phyloP scores from a whole-genome alignment of 2,888 invertebrate genomes.

The Polymixis lichenea region DNA sequence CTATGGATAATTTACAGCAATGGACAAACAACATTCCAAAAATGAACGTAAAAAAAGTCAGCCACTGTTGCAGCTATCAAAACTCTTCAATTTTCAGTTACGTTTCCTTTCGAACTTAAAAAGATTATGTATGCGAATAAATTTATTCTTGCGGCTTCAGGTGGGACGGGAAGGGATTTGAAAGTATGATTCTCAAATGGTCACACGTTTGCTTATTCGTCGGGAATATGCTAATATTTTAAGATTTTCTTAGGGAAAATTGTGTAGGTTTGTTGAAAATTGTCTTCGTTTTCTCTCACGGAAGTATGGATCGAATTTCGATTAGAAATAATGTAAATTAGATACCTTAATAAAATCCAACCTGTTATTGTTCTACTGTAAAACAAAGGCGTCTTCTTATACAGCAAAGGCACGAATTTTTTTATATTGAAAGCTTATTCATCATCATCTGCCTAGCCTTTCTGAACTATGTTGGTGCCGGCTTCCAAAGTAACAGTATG shows the following conservation, averaged over 20 bases:
- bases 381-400: no score
- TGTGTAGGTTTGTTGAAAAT: constrained; percentile 41
- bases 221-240: constrained; percentile 63
- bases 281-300: constrained; percentile 31
- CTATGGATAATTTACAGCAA: no score
- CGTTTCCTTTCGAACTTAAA: constrained; percentile 62
- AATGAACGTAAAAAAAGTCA: not conserved
- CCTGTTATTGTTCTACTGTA: not conserved
- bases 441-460: no score
- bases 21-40: not conserved
- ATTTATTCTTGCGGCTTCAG: constrained; percentile 71
- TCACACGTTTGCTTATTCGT: constrained; percentile 67
- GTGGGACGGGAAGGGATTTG: constrained; percentile 64
- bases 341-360: not conserved
- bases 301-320: constrained; percentile 9
- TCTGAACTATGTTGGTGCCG: no score
- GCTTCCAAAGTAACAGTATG: no score
- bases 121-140: constrained; percentile 72
- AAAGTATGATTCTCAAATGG: constrained; percentile 72
- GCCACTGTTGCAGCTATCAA: not conserved
- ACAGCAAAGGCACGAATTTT: not conserved
- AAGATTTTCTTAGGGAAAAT: constrained; percentile 55
- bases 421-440: no score
- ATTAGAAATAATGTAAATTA: not conserved
- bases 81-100: constrained; percentile 49